phyloP scores from a whole-genome alignment of 2,888 invertebrate species.

The Cotesia congregata region DNA sequence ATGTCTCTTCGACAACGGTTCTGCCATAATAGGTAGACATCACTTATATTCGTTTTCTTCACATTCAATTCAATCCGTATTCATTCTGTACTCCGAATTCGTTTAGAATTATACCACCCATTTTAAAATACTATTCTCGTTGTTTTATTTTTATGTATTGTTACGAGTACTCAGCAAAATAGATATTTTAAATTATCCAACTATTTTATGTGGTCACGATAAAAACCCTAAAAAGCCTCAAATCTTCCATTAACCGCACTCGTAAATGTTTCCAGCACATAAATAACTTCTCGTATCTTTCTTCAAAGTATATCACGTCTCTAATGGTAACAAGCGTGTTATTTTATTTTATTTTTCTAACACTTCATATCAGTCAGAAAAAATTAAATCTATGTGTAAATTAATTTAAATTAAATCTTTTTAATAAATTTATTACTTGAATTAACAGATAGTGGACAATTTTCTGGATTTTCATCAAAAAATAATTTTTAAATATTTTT shows the following conservation, averaged over 20 bases:
- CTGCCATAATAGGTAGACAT: slow-evolving; percentile 69
- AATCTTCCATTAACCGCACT: background rate
- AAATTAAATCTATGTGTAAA: no score
- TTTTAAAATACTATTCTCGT: background rate
- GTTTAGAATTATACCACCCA: background rate
- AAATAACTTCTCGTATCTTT: slow-evolving; percentile 10
- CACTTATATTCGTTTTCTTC: slow-evolving; percentile 45
- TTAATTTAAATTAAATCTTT: no score
- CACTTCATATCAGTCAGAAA: no score
- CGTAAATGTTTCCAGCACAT: slow-evolving; percentile 20
- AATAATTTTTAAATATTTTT: no score
- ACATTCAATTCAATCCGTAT: background rate
- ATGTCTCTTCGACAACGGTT: slow-evolving; percentile 62
- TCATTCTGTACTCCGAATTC: slow-evolving; percentile 9
- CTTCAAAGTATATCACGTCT: no score
- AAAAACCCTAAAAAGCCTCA: slow-evolving; percentile 15
- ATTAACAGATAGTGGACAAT: no score
- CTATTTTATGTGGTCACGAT: slow-evolving; percentile 7
- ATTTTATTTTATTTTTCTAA: no score
- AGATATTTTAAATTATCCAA: background rate
- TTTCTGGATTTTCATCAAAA: no score
- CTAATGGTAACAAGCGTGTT: no score
- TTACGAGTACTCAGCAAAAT: background rate
- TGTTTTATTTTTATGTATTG: background rate
- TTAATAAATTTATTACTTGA: no score